Base-by-base conservation (phyloP, 1,140 invertebrate species). In the Batillaria attramentaria region DNA sequence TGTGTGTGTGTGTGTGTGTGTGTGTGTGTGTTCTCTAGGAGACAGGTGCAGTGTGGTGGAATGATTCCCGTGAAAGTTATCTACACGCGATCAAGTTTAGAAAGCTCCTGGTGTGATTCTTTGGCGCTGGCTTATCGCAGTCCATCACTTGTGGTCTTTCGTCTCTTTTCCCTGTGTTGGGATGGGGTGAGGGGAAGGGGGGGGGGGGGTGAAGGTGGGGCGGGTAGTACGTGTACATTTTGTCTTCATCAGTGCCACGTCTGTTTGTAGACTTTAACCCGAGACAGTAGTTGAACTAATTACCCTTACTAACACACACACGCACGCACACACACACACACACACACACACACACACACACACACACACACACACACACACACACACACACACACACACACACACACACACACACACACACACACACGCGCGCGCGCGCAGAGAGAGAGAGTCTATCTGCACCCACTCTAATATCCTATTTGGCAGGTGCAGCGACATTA, bases 1-100 rank as follows among this genome's bases (percentile, higher is more conserved):
- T 78, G 77, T 78, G 81, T 43, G 73, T 74, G 20, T 70, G 76
- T 43, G 35, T 70, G 60, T 35, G 72, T 37, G 72, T 72, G 46
- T n/a, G 69, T 24, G 31, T 66, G n/a, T 33, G 0, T 66, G 62
- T 13, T 1, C 31, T 60, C 8, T n/a, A 20, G 20, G 24, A 60
- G 31, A 60, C 24, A 60, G 24, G 57, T 60, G 31, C 57, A 13
- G 57, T n/a, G 8, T 28, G 57, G 57, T 60, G 24, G 57, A 60
- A n/a, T 60, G 31, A 60, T 60, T n/a, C 57, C 57, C 24, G 24
- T 28, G 10, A 62, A 24, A 3, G 24, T 28, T 31, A 62, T 31
- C 1, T 31, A 3, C 57, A 3, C 57, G 2, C 57, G 2, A 24
- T 1, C 57, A 62, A 24, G n/a, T n/a, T n/a, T 31, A 62, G 24